Evolutionary conservation across 2,797 vertebrate species (phyloP).

Genomic region (Schizothorax lantsangensis): DNA sequence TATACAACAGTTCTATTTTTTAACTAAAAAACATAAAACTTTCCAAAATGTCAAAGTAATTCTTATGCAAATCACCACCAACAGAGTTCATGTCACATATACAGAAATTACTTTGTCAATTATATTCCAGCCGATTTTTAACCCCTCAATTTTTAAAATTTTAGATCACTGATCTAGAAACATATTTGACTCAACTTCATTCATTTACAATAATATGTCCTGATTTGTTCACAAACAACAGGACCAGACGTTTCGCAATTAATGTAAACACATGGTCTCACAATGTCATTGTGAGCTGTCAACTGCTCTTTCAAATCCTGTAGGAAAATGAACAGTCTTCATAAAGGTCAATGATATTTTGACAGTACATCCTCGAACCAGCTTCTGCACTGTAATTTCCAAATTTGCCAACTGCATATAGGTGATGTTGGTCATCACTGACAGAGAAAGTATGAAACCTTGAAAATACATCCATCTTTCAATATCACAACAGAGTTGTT

Average conservation of each 20-base stretch:
- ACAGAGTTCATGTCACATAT: conserved; percentile 61
- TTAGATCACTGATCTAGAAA: conserved; percentile 67
- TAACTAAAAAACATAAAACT: conserved; percentile 48
- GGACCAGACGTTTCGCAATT: conserved; percentile 42
- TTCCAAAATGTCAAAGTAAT: background rate
- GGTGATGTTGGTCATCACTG: conserved; percentile 37
- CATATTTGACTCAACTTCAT: conserved; percentile 60
- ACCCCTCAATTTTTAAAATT: conserved; percentile 70
- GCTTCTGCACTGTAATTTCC: conserved; percentile 48
- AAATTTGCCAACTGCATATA: conserved; percentile 51
- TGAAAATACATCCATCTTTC: conserved; percentile 50
- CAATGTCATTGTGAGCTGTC: conserved; percentile 39
- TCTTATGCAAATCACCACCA: conserved; percentile 48
- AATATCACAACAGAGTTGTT: conserved; percentile 49
- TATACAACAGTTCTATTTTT: conserved; percentile 20
- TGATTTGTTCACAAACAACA: conserved; percentile 45
- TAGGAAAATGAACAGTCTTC: conserved; percentile 41
- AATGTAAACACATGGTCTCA: conserved; percentile 47
- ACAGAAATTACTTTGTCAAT: conserved; percentile 30
- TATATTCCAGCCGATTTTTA: conserved; percentile 39
- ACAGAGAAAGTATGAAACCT: conserved; percentile 38
- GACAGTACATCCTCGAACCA: conserved; percentile 28
- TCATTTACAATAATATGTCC: conserved; percentile 50
- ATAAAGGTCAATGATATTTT: conserved; percentile 42
- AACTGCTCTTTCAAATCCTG: conserved; percentile 35